Evolutionary conservation across 2,888 invertebrate species (phyloP).

Genomic region (Sialis fuliginosa): DNA sequence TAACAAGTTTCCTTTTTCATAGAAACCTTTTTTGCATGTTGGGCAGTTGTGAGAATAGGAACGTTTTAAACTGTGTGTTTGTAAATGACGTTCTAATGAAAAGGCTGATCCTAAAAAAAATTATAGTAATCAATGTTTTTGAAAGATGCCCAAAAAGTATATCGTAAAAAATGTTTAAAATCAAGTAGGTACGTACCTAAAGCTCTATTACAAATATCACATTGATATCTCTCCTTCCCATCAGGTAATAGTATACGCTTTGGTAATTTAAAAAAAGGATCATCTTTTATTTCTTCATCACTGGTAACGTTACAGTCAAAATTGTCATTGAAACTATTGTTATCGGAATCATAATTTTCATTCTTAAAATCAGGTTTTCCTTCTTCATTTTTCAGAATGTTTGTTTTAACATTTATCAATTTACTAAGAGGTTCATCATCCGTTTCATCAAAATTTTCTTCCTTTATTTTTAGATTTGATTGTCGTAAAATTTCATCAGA

Average conservation of each 20-base stretch:
- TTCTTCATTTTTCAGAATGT: background rate
- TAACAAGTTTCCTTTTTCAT: constrained; percentile 27
- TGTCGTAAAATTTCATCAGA: background rate
- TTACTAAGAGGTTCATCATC: background rate
- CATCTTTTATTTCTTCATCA: background rate
- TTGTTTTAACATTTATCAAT: background rate
- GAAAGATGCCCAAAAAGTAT: too few relatives aligned
- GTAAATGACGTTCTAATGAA: background rate
- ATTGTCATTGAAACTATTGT: background rate
- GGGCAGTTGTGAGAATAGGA: constrained; percentile 23
- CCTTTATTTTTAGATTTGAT: background rate
- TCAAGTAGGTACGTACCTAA: background rate
- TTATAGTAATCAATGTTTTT: too few relatives aligned
- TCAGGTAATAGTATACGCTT: background rate
- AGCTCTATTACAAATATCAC: constrained; percentile 1
- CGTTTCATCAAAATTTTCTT: background rate
- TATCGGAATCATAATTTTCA: background rate
- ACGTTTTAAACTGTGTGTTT: constrained; percentile 2
- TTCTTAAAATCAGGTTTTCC: background rate
- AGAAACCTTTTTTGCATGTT: constrained; percentile 27
- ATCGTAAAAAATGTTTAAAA: too few relatives aligned
- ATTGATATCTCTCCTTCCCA: background rate
- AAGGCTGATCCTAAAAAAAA: background rate
- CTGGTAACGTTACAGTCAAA: background rate
- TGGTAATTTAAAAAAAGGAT: background rate